A percentile compares a stretch with the other conserved stretches of the same genome.
Evolutionary conservation across 2,888 invertebrate species (phyloP).

Genomic region (Himalopsyche tibetana): DNA sequence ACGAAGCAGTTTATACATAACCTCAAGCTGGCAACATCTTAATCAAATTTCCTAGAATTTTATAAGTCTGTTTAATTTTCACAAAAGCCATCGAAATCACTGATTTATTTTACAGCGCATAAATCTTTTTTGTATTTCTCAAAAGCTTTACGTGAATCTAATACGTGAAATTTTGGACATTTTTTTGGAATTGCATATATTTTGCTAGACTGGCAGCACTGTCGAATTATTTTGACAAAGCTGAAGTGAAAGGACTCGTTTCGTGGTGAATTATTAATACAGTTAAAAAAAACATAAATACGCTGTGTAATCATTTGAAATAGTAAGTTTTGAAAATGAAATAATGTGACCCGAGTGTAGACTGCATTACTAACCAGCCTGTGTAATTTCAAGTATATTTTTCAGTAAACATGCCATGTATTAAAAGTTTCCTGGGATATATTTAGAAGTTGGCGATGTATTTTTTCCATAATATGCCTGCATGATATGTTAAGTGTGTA

Average conservation of each 20-base stretch:
- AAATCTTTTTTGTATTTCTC: too few species aligned
- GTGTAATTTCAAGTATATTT: not conserved
- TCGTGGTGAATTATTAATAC: slow-evolving; percentile 37
- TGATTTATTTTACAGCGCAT: not conserved
- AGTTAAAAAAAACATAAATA: slow-evolving; percentile 30
- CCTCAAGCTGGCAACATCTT: slow-evolving; percentile 55
- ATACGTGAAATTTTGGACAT: not conserved
- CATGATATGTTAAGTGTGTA: slow-evolving; percentile 1
- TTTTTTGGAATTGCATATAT: not conserved
- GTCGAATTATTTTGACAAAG: slow-evolving; percentile 57
- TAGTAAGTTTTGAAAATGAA: slow-evolving; percentile 52
- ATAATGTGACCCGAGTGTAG: slow-evolving; percentile 43
- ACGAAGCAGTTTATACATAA: slow-evolving; percentile 37
- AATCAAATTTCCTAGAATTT: not conserved
- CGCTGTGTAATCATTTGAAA: slow-evolving; percentile 45
- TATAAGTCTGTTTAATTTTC: not conserved
- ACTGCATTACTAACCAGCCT: slow-evolving; percentile 51
- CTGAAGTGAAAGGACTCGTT: slow-evolving; percentile 47
- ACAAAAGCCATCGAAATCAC: not conserved
- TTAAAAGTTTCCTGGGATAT: slow-evolving; percentile 52
- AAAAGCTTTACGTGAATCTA: too few species aligned
- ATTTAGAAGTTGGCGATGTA: slow-evolving; percentile 24
- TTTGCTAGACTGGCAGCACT: slow-evolving; percentile 46
- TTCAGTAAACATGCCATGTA: slow-evolving; percentile 44
- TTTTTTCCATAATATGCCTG: slow-evolving; percentile 15